phyloP scores from a whole-genome alignment of 2,797 vertebrate species.

The Hipposideros larvatus region DNA sequence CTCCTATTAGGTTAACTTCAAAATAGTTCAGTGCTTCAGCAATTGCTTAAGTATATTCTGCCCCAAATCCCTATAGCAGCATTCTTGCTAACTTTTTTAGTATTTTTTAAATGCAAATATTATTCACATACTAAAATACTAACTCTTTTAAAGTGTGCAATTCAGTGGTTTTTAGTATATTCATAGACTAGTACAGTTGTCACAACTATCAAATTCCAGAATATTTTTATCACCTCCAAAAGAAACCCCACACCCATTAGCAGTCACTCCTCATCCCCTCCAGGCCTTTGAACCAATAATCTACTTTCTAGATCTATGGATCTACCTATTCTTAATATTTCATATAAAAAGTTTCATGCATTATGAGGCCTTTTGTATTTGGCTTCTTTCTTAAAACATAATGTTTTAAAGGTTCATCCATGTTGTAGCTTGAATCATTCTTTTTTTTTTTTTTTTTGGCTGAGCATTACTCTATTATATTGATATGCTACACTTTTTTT shows the following conservation, averaged over 20 bases:
- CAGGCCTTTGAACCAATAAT: background rate
- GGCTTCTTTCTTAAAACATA: background rate
- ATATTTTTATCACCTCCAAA: background rate
- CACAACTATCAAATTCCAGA: background rate
- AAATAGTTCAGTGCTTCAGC: background rate
- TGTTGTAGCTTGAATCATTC: background rate
- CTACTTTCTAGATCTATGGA: background rate
- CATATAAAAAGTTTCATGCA: background rate
- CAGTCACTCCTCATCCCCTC: background rate
- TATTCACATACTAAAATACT: background rate
- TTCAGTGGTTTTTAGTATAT: background rate
- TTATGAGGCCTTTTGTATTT: background rate
- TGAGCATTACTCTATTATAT: background rate
- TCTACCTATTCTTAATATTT: slow-evolving; percentile 13
- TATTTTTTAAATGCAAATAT: background rate
- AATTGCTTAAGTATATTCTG: background rate
- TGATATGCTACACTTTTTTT: background rate
- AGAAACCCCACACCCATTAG: background rate
- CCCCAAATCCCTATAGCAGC: background rate
- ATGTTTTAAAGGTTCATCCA: background rate
- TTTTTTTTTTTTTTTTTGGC: background rate
- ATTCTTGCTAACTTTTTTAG: background rate
- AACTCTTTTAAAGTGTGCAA: background rate
- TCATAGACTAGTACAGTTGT: background rate
- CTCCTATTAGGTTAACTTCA: background rate